Base-by-base conservation (phyloP, 1,140 invertebrate species). In the Vanessa atalanta region DNA sequence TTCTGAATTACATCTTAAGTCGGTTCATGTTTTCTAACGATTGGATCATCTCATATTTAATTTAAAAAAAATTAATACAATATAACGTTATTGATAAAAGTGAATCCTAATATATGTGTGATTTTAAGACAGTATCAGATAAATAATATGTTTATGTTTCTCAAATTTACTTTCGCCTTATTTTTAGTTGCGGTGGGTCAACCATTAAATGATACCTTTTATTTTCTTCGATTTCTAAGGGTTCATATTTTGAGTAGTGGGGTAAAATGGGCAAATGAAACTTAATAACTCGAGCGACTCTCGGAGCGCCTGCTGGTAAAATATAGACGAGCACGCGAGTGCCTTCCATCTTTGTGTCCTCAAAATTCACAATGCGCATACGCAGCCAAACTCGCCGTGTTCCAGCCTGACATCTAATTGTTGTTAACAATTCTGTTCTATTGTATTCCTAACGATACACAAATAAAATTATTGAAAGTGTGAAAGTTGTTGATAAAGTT, bases 341-440 rank as follows among this genome's bases (percentile, higher is more conserved):
- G 31, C 82, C 83, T 70, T 86, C 85, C 9, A 77, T 53, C 43
- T 51, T 76, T 26, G 68, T 51, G 6, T 31, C 57, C 1, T 74
- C 66, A 11, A 60, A 57, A 55, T 75, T 66, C 43, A 63, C 13
- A 31, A 65, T 76, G 11, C 90, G 80, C 74, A 91, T 80, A 47
- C 83, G 82, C 15, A 93, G 61, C 89, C 90, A 91, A 31, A 91
- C 73, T 23, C 90, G 80, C 68, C 85, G 84, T 7, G 89, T 93
- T 7, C 91, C 91, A 12, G 88, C 84, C 83, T 93, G 90, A 71
- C 91, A 93, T 75, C 91, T 79, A 9, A 93, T 86, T 16, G 91
- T 89, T 37, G 89, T 89, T 31, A 93, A 76, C 14, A 90, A 72
- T 63, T 91, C 91, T n/a, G 80, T 26, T 26, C 48, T 64, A 20